phyloP scores from a whole-genome alignment of 2,888 invertebrate genomes.

The Torymus texanus region DNA sequence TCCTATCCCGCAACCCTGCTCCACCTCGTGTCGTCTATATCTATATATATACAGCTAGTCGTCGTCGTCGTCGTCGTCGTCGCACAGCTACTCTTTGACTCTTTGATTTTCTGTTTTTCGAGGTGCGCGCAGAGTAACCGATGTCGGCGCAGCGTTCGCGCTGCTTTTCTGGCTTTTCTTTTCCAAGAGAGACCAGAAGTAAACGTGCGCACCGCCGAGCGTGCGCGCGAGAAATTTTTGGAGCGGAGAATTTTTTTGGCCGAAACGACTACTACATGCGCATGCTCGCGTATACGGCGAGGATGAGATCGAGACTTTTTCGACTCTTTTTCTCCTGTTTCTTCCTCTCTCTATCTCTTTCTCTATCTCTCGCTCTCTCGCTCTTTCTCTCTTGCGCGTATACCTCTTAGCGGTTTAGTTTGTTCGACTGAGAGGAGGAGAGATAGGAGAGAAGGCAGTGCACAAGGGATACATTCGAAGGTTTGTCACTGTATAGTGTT shows the following conservation, averaged over 20 bases:
- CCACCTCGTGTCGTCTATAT: background rate
- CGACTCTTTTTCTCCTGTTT: background rate
- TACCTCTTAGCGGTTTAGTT: too few species aligned
- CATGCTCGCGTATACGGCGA: too few species aligned
- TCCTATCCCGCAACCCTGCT: too few species aligned
- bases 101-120: constrained; percentile 1
- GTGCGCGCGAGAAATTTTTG: constrained; percentile 38
- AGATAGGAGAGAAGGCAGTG: too few species aligned
- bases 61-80: background rate
- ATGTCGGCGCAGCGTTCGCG: background rate
- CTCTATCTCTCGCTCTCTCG: background rate
- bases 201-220: too few species aligned
- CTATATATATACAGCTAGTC: constrained; percentile 22
- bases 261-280: too few species aligned
- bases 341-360: background rate
- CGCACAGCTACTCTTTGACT: constrained; percentile 33
- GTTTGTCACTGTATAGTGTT: too few species aligned
- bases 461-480: too few species aligned
- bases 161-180: constrained; percentile 8
- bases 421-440: too few species aligned
- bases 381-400: background rate
- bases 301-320: background rate
- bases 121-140: background rate
- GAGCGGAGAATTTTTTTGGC: constrained; percentile 38
- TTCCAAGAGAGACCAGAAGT: too few species aligned